Conservation (phyloP, 2,113 vertebrate species). For the Eretmochelys imbricata region DNA sequence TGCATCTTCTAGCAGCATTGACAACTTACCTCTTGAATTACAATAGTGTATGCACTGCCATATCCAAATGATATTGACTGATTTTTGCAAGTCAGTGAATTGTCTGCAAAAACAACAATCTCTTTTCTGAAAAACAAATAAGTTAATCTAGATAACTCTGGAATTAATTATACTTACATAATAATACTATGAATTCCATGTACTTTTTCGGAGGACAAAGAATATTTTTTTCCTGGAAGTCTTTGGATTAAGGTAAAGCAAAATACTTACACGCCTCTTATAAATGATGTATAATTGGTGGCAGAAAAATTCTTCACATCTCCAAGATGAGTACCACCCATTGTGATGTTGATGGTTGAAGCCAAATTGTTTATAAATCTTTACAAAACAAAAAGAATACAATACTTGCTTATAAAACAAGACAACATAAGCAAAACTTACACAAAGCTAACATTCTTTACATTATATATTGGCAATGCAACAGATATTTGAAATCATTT, state of each 20-base stretch:
- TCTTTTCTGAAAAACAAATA: conserved; percentile 42
- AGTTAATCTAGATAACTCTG: not conserved
- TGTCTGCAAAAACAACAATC: fast-evolving
- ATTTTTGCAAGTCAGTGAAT: not conserved
- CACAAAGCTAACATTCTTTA: not conserved
- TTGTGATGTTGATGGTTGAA: conserved; percentile 53
- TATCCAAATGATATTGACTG: conserved; percentile 75
- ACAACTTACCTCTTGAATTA: conserved; percentile 77
- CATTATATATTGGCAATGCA: not conserved
- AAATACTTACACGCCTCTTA: conserved; percentile 82
- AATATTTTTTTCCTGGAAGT: not conserved
- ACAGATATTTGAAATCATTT: not conserved
- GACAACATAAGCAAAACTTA: not conserved
- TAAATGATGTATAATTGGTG: conserved; percentile 76
- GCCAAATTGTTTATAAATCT: conserved; percentile 88
- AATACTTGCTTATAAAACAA: not conserved
- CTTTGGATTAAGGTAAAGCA: not conserved
- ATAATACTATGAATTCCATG: not conserved
- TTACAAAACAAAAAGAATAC: conserved; percentile 47
- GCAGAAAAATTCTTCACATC: not conserved
- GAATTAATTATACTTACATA: not conserved
- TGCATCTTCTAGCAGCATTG: not conserved
- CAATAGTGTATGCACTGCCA: conserved; percentile 86
- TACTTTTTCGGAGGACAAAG: not conserved
- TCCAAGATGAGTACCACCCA: conserved; percentile 2